These are phyloP conservation scores for Damaliscus lunatus DNA, from an alignment of 2,113 vertebrate genomes.

Conservation along the genomic window DNA sequence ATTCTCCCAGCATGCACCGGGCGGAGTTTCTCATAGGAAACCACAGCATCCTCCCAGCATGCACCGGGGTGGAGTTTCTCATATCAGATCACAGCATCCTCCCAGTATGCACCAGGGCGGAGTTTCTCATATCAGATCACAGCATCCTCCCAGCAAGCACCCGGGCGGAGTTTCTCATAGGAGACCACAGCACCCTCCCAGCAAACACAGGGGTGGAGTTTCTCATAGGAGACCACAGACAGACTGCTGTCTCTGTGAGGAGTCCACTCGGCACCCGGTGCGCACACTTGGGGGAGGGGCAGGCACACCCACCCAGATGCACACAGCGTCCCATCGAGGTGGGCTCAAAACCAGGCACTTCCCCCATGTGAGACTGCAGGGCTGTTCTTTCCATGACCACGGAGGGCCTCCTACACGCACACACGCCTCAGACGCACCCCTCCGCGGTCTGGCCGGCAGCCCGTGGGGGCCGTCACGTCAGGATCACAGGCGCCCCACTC, in stretches of 20 bases:
- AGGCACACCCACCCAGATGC: not conserved
- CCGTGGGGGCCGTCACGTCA: not conserved
- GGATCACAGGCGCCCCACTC: too few species aligned
- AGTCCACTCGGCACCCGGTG: not conserved
- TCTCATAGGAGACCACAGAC: not conserved
- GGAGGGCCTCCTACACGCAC: not conserved
- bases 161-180: fast-evolving
- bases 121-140: too few species aligned
- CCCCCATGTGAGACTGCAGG: not conserved
- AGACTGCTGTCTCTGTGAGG: not conserved
- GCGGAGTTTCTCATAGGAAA: fast-evolving
- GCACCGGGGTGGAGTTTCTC: fast-evolving
- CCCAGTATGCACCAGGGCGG: too few species aligned
- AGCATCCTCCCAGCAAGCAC: too few species aligned
- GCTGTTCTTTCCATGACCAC: not conserved
- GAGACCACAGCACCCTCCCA: too few species aligned
- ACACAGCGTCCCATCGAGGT: fast-evolving
- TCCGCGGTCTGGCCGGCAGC: not conserved
- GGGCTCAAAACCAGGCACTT: not conserved
- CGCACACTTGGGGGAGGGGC: not conserved
- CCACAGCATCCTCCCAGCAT: fast-evolving
- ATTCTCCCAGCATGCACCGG: too few species aligned
- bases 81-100: too few species aligned
- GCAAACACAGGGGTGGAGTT: too few species aligned
- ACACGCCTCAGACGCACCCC: not conserved